A percentile compares a stretch with the other conserved stretches of the same genome.
These are phyloP conservation scores for Orthosia gracilis DNA, from an alignment of 2,888 invertebrate genomes.

Conservation along the genomic window DNA sequence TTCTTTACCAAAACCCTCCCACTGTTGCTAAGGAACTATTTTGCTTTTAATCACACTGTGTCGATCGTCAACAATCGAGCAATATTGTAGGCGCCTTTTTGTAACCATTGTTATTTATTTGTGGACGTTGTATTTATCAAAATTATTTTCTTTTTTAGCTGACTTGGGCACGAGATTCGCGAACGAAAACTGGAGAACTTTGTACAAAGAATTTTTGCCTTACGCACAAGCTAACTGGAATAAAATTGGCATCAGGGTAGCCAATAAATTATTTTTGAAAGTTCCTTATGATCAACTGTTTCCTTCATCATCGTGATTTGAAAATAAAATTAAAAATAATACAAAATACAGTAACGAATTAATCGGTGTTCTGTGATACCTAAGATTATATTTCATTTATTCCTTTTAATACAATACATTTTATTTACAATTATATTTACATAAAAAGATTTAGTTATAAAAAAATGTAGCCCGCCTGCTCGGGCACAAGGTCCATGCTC, in stretches of 20 bases:
- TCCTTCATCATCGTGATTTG: slow-evolving; percentile 64
- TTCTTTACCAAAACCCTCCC: neutral
- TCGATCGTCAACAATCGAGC: too few species aligned
- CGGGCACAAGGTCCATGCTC: too few species aligned
- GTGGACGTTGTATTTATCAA: slow-evolving; percentile 5
- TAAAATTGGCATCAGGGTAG: slow-evolving; percentile 86
- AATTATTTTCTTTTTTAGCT: slow-evolving; percentile 83
- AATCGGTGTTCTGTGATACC: slow-evolving; percentile 46
- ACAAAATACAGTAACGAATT: slow-evolving; percentile 7
- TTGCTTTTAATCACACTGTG: too few species aligned
- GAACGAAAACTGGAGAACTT: slow-evolving; percentile 92
- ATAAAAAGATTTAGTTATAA: too few species aligned
- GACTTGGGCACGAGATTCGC: slow-evolving; percentile 89
- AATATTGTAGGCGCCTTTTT: too few species aligned
- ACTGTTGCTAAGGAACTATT: neutral
- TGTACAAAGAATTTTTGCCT: slow-evolving; percentile 91
- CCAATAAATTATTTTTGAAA: slow-evolving; percentile 90
- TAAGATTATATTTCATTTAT: slow-evolving; percentile 12
- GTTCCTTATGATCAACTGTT: slow-evolving; percentile 88
- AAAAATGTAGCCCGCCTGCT: too few species aligned
- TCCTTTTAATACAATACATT: neutral
- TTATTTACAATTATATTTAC: too few species aligned
- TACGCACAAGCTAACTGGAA: slow-evolving; percentile 91
- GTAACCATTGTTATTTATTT: neutral
- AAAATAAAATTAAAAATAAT: slow-evolving; percentile 8